Evolutionary conservation across 2,113 vertebrate genomes (phyloP).

Genomic region (Myxocyprinus asiaticus): DNA sequence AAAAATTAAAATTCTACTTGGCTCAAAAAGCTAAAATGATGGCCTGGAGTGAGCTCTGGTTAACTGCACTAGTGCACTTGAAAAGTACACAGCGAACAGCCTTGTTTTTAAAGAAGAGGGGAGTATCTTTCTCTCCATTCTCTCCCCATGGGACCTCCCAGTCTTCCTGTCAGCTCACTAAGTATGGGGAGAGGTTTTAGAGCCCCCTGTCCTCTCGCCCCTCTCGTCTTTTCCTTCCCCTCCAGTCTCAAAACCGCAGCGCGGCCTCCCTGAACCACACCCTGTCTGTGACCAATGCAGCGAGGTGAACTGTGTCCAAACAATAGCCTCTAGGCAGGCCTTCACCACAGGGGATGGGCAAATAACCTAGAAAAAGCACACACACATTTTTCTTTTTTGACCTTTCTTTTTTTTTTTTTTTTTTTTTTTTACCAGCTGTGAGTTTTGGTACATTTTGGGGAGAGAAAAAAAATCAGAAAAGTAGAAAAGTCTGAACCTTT

Average conservation of each 20-base stretch:
- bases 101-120: background rate
- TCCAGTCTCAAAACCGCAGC: background rate
- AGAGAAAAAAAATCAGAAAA: conserved; percentile 4
- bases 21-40: background rate
- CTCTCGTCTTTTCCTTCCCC: conserved; percentile 6
- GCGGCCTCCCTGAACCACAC: conserved; percentile 63
- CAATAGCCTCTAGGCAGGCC: conserved; percentile 63
- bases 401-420: no score
- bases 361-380: conserved; percentile 10
- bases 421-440: conserved; percentile 15
- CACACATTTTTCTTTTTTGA: conserved; percentile 27
- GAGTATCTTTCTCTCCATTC: background rate
- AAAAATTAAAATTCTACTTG: no score
- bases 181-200: background rate
- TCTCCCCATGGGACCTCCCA: background rate
- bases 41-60: background rate
- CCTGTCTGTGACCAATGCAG: conserved; percentile 71
- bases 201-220: background rate
- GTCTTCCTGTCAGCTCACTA: background rate
- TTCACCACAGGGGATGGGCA: conserved; percentile 18
- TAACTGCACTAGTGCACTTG: conserved; percentile 2
- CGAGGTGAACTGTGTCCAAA: conserved; percentile 71
- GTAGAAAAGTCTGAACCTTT: no score
- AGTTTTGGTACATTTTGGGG: conserved; percentile 16
- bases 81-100: conserved; percentile 9